Conservation (phyloP, 1,140 invertebrate species). For the Sinella curviseta region DNA sequence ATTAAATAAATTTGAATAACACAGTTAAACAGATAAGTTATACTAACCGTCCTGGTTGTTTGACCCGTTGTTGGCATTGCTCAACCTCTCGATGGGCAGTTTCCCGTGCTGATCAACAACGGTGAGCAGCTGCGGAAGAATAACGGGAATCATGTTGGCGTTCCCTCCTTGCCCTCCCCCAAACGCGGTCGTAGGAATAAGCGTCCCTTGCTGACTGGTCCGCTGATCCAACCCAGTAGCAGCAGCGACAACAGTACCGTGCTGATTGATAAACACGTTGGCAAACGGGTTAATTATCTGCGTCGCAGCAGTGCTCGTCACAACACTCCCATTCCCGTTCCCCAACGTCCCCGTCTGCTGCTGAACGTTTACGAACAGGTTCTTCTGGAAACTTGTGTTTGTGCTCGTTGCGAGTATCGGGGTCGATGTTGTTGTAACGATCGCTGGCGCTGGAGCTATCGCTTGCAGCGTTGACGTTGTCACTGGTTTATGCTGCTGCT, state of each 20-base stretch:
- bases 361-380: conserved; percentile 7
- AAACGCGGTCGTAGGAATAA: not conserved
- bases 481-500: not conserved
- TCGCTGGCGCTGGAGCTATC: not conserved
- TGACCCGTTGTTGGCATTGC: not conserved
- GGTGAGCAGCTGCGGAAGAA: conserved; percentile 37
- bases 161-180: not conserved
- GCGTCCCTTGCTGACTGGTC: not conserved
- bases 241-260: not conserved
- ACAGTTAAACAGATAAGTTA: too few species aligned
- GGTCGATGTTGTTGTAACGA: not conserved
- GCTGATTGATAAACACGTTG: conserved; percentile 9
- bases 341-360: too few species aligned
- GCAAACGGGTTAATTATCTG: not conserved
- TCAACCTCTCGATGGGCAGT: conserved; percentile 29
- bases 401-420: not conserved
- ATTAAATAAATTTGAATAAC: too few species aligned
- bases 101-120: conserved; percentile 34
- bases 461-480: not conserved
- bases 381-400: not conserved
- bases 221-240: not conserved
- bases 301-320: not conserved
- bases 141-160: conserved; percentile 31
- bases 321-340: not conserved
- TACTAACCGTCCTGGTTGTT: too few species aligned